Conservation (phyloP, 2,888 invertebrate species). For the Orthosia gracilis region DNA sequence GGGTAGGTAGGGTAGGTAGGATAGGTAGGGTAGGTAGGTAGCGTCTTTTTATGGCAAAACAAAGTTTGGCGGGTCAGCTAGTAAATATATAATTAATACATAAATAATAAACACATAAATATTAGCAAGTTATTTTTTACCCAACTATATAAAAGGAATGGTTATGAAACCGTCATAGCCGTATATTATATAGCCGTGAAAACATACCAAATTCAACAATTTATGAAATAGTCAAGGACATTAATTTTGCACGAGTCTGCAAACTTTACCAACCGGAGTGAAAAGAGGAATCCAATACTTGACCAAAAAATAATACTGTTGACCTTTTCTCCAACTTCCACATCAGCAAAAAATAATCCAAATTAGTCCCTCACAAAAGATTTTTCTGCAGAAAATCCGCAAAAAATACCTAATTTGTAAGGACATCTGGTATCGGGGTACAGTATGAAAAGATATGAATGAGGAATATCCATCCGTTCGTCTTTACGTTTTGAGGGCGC, state of each 20-base stretch:
- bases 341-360: constrained; percentile 26
- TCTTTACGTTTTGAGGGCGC: constrained; percentile 25
- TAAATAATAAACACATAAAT: too few relatives aligned
- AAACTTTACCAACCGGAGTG: background rate
- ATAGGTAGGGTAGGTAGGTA: too few relatives aligned
- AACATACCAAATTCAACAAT: too few relatives aligned
- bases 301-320: constrained; percentile 23
- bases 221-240: background rate
- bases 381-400: constrained; percentile 32
- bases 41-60: too few relatives aligned
- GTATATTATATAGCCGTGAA: too few relatives aligned
- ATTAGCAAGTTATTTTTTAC: too few relatives aligned
- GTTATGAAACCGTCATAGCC: too few relatives aligned
- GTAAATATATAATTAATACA: too few relatives aligned
- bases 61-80: too few relatives aligned
- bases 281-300: background rate
- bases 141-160: too few relatives aligned
- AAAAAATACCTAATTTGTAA: constrained; percentile 44
- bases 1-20: too few relatives aligned
- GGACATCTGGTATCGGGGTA: constrained; percentile 48
- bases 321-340: constrained; percentile 19
- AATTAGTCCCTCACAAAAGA: constrained; percentile 30
- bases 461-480: background rate
- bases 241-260: background rate
- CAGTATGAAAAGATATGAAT: constrained; percentile 45